Conservation (phyloP, 1,140 invertebrate species). For the Orchesella cincta region DNA sequence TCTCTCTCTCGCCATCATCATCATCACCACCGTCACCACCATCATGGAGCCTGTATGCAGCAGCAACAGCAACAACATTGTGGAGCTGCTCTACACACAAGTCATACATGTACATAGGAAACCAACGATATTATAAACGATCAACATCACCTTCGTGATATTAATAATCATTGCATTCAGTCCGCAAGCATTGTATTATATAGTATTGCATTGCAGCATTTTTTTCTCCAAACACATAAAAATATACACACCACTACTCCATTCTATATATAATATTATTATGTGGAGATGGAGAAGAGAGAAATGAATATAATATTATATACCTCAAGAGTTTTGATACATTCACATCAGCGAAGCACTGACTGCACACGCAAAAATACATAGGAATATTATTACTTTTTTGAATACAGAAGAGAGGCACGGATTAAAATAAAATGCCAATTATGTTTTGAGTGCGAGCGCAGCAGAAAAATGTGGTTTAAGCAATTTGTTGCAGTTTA, state of each 20-base stretch:
- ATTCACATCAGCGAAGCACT: no score
- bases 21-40: not conserved
- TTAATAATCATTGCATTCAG: conserved; percentile 24
- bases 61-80: no score
- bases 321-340: no score
- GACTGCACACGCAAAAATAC: no score
- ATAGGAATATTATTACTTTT: no score
- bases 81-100: not conserved
- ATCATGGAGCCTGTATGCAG: not conserved
- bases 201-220: conserved; percentile 28
- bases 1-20: not conserved
- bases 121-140: conserved; percentile 2
- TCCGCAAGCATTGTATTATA: no score
- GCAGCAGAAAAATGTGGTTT: not conserved
- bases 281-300: not conserved
- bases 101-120: no score
- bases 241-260: not conserved
- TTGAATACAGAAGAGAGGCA: no score
- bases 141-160: conserved; percentile 9
- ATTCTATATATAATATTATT: not conserved
- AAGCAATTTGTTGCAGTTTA: no score
- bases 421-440: no score
- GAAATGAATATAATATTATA: no score
- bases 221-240: conserved; percentile 21
- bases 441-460: not conserved